Evolutionary conservation across 2,888 invertebrate species (phyloP), one percentile per base, ranked within the genome.

Genomic region (Halictus quadricinctus): DNA sequence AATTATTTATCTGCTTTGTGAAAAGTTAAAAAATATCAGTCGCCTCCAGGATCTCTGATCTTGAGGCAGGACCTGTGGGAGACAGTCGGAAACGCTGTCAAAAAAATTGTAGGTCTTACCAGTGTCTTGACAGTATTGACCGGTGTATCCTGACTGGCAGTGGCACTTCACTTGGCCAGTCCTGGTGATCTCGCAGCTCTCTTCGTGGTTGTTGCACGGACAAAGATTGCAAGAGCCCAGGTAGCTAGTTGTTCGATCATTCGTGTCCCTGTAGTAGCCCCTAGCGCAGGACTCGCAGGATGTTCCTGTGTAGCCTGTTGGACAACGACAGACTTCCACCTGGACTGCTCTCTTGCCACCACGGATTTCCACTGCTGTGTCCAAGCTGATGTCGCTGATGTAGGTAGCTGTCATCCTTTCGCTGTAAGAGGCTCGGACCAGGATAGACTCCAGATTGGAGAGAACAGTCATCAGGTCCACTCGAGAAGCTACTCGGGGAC

Each of bases 241-340:
- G 29, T 95, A 94, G 84, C 95, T 95, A n/a, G 93, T 91, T 8
- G 95, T 93, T 58, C 95, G 93, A 86, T 96, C 95, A 77, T 95
- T 95, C 0, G 94, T 94, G 90, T 97, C 97, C 81, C 97, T 96
- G 94, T 97, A 98, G 94, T 96, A 97, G 18, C 97, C 96, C 0
- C 96, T 93, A 0, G 96, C 95, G 92, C 98, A 98, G 10, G 93
- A 95, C 94, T 98, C 98, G 92, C 98, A 98, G 77, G 98, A 98
- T 0, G 97, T 96, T 79, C 98, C 98, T 15, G 95, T 95, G 92
- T 98, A 98, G 1, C 98, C 98, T 0, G 95, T 92, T 0, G 98
- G 98, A 93, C 99, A 99, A 76, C 96, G 95, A 94, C 99, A 99
- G 72, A 96, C 96, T 95, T 99, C 99, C 75, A 99, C 97, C 81